Conservation (phyloP, 2,797 vertebrate species). For the Intellagama lesueurii region DNA sequence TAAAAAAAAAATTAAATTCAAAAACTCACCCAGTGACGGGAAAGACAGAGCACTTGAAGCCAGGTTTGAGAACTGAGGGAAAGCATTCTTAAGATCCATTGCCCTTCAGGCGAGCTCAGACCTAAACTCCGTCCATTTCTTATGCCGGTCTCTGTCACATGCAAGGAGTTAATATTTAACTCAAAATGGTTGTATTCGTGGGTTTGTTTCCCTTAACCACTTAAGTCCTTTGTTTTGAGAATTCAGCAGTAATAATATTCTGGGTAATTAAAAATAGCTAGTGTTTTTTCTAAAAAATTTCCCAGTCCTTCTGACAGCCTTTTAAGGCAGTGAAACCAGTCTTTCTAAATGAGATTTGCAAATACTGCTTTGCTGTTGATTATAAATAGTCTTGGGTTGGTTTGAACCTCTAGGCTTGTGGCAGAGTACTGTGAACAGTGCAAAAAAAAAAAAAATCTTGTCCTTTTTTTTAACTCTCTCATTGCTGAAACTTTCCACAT, state of each 20-base stretch:
- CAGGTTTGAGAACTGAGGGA: slow-evolving; percentile 41
- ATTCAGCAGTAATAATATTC: not conserved
- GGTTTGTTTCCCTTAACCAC: slow-evolving; percentile 9
- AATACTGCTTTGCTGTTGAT: not conserved
- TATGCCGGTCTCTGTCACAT: not conserved
- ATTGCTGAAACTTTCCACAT: slow-evolving; percentile 67
- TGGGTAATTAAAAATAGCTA: not conserved
- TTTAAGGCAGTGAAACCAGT: slow-evolving; percentile 27
- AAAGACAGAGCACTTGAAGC: slow-evolving; percentile 45
- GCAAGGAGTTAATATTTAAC: slow-evolving; percentile 55
- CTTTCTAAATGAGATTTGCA: not conserved
- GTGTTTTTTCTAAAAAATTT: not conserved
- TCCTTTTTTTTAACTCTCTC: slow-evolving; percentile 52
- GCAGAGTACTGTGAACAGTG: not conserved
- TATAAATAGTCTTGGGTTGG: slow-evolving; percentile 24
- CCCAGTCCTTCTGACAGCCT: not conserved
- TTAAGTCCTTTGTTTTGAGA: not conserved
- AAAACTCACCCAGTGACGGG: slow-evolving; percentile 46
- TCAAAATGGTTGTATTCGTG: not conserved
- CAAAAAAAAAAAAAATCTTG: not conserved
- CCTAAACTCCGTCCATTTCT: slow-evolving; percentile 18
- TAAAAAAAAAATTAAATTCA: not conserved
- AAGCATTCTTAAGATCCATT: not conserved
- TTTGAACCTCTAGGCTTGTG: slow-evolving; percentile 35
- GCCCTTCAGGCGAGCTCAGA: slow-evolving; percentile 61